Evolutionary conservation across 1,140 invertebrate species (phyloP).

Genomic region (Brachionus plicatilis): DNA sequence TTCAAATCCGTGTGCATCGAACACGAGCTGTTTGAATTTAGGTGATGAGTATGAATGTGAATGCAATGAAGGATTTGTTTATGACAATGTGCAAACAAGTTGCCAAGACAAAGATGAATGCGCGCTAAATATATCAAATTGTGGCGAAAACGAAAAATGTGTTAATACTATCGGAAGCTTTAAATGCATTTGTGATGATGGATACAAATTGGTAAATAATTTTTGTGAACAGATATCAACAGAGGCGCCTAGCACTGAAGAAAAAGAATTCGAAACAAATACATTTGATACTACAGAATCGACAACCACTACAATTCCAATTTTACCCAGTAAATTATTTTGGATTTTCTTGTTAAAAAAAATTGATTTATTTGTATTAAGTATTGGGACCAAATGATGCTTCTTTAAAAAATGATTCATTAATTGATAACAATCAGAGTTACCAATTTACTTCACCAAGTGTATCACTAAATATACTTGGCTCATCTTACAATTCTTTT

Average conservation of each 20-base stretch:
- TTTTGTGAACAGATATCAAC: neutral
- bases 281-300: neutral
- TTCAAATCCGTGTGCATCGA: neutral
- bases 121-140: neutral
- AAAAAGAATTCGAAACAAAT: neutral
- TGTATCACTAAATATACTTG: neutral
- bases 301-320: neutral
- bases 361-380: neutral
- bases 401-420: neutral
- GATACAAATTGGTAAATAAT: neutral
- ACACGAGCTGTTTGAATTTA: neutral
- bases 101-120: conserved; percentile 8
- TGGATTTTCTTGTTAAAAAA: neutral
- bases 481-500: neutral
- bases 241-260: too few species aligned
- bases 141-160: neutral
- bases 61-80: neutral
- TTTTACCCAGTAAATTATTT: neutral
- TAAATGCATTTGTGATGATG: neutral
- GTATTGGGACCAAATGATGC: neutral
- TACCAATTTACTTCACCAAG: neutral
- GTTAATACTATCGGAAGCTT: neutral
- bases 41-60: neutral
- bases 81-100: neutral
- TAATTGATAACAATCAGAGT: neutral